Evolutionary conservation across 2,888 invertebrate species (phyloP), one percentile per base, ranked within the genome.

Genomic region (Leucania comma): DNA sequence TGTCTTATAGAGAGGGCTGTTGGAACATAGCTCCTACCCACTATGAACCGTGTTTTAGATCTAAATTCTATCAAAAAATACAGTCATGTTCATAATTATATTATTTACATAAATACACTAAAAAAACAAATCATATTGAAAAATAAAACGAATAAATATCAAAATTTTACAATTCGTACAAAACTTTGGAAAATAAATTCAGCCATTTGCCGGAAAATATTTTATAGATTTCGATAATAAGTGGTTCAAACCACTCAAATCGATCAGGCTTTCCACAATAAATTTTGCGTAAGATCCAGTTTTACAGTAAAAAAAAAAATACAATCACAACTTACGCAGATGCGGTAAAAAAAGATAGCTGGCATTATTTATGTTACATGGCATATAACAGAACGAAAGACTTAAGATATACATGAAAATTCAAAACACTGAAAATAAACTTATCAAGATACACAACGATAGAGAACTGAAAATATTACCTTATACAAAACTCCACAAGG

Each of bases 41-140:
- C 69, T 70, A 50, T 77, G 63, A 76, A 58, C 70, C 76, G 76
- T 63, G n/a, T 71, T 48, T 57, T 53, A 69, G 56, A 35, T 61
- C 51, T 26, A 53, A 68, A 78, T 50, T 64, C 0, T 54, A 35
- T 38, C 14, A 26, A 62, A 71, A 29, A n/a, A 29, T 46, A 53
- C 29, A 57, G 51, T 20, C 22, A 29, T 58, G 3, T 24, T 17
- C 22, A 10, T 26, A 24, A 35, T 20, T n/a, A 6, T 6, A 57
- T 50, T 42, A 61, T 50, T 59, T 32, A 48, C 48, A 59, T 48
- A 63, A 17, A 50, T 65, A 32, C 24, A 58, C 38, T 12, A 1
- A 62, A 1, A 62, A 26, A 22, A 14, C 8, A 3, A 63, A 38
- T 22, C 12, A 5, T 2, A 26, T n/a, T 20, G 12, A 32, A 60